Evolutionary conservation across 2,888 invertebrate genomes (phyloP).

Genomic region (Eulithis prunata): DNA sequence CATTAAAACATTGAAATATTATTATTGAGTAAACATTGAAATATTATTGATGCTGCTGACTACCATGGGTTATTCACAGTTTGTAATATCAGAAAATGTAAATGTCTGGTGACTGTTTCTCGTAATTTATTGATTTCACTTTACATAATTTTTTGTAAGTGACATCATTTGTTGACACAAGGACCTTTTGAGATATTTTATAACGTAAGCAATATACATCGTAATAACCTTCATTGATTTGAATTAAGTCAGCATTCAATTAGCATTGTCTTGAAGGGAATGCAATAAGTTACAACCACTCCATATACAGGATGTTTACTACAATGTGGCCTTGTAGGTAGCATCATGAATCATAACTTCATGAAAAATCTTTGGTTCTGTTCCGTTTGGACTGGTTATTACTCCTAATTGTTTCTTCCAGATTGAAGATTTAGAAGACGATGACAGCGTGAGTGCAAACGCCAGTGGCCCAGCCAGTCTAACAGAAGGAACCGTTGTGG

Average conservation of each 20-base stretch:
- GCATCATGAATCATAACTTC: too few species aligned
- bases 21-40: too few species aligned
- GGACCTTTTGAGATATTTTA: conserved; percentile 2
- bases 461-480: conserved; percentile 55
- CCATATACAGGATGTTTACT: conserved; percentile 4
- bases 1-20: too few species aligned
- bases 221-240: conserved; percentile 10
- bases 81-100: too few species aligned
- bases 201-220: conserved; percentile 13
- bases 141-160: conserved; percentile 3
- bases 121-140: neutral
- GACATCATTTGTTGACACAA: conserved; percentile 16
- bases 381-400: too few species aligned
- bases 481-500: conserved; percentile 74
- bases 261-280: conserved; percentile 4
- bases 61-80: too few species aligned
- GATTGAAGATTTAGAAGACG: conserved; percentile 74
- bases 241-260: conserved; percentile 6
- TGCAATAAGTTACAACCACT: conserved; percentile 10
- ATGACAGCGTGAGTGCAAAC: conserved; percentile 50
- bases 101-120: neutral
- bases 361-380: too few species aligned
- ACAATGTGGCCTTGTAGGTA: neutral
- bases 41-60: too few species aligned
- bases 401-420: conserved; percentile 37